A percentile compares a stretch with the other conserved stretches of the same genome.
phyloP scores from a whole-genome alignment of 2,113 vertebrate species.

The Pristiophorus japonicus region DNA sequence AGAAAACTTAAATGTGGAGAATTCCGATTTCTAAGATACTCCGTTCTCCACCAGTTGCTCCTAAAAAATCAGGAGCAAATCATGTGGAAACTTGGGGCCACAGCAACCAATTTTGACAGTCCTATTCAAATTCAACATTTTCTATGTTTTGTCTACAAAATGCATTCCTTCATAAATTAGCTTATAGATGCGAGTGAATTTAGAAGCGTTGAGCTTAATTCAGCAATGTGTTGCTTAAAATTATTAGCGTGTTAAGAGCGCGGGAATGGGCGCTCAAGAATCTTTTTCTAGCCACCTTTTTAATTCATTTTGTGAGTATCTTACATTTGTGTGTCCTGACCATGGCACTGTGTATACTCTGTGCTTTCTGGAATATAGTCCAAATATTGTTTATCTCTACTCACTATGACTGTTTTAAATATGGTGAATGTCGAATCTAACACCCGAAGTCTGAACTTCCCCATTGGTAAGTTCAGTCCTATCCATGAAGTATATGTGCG shows the following conservation, averaged over 20 bases:
- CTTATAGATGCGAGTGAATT: neutral
- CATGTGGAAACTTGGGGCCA: too few species aligned
- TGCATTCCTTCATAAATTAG: neutral
- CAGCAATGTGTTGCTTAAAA: neutral
- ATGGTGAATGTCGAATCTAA: neutral
- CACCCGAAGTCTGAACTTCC: neutral
- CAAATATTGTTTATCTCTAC: neutral
- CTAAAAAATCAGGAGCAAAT: too few species aligned
- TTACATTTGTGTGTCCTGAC: neutral
- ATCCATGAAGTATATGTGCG: neutral
- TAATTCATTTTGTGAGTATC: neutral
- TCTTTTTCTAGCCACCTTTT: neutral
- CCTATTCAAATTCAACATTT: constrained; percentile 12
- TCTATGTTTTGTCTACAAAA: neutral
- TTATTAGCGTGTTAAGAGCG: too few species aligned
- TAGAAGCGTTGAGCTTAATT: neutral
- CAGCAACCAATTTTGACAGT: neutral
- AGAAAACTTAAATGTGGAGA: too few species aligned
- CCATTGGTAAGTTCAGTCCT: neutral
- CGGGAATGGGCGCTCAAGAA: neutral
- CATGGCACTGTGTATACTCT: neutral
- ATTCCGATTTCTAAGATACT: too few species aligned
- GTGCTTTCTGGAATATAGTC: neutral
- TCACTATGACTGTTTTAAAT: neutral
- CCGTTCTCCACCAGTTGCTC: too few species aligned